These are phyloP conservation scores for Calliphora vomitoria DNA, from an alignment of 2,888 invertebrate species.

Conservation along the genomic window DNA sequence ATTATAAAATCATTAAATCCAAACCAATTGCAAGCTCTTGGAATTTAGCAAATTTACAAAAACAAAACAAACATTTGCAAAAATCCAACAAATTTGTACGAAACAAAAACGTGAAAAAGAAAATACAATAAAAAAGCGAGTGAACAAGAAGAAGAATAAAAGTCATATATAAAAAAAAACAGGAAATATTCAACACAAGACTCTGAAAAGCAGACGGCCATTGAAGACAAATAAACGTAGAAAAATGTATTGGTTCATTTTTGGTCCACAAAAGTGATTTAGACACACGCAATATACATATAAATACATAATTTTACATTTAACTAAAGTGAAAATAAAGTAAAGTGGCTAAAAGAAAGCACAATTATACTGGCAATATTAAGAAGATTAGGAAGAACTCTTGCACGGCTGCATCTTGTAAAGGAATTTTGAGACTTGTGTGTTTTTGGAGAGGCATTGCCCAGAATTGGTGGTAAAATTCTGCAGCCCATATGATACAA, in stretches of 20 bases:
- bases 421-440: background rate
- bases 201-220: slow-evolving; percentile 23
- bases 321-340: slow-evolving; percentile 19
- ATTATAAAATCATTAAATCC: background rate
- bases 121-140: slow-evolving; percentile 26
- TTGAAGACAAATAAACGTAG: slow-evolving; percentile 28
- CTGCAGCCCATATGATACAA: slow-evolving; percentile 17
- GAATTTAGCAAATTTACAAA: background rate
- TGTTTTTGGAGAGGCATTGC: background rate
- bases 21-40: background rate
- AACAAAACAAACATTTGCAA: background rate
- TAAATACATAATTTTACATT: slow-evolving; percentile 4
- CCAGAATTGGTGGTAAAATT: slow-evolving; percentile 4
- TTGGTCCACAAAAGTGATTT: slow-evolving; percentile 40
- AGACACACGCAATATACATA: background rate
- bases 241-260: slow-evolving; percentile 51
- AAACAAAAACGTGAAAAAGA: slow-evolving; percentile 31
- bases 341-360: background rate
- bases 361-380: background rate
- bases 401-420: background rate
- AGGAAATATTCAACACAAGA: slow-evolving; percentile 65
- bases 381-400: background rate
- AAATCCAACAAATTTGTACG: slow-evolving; percentile 30
- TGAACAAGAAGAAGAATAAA: slow-evolving; percentile 40
- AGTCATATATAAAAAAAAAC: slow-evolving; percentile 57